These are phyloP conservation scores for Nysson spinosus DNA, from an alignment of 2,888 invertebrate genomes.

Conservation along the genomic window DNA sequence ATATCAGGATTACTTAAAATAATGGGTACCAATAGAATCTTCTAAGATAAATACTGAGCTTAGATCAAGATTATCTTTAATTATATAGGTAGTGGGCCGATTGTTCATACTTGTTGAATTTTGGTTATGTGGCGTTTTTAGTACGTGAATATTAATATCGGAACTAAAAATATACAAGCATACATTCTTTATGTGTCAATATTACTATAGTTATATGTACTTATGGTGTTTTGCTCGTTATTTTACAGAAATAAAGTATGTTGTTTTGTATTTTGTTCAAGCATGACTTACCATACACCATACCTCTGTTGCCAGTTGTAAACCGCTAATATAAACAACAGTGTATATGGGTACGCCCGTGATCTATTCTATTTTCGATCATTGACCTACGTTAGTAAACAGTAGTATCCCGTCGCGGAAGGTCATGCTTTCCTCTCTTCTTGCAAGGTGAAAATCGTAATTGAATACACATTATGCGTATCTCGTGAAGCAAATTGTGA, in stretches of 20 bases:
- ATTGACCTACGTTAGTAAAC: too few species aligned
- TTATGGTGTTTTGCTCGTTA: slow-evolving; percentile 45
- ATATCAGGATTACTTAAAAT: slow-evolving; percentile 16
- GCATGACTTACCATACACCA: too few species aligned
- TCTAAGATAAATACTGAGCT: slow-evolving; percentile 14
- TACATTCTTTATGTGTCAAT: slow-evolving; percentile 31
- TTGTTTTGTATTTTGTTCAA: slow-evolving; percentile 32
- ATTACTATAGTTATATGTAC: slow-evolving; percentile 47
- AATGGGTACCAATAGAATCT: slow-evolving; percentile 10
- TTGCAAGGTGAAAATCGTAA: too few species aligned
- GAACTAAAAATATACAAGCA: slow-evolving; percentile 23
- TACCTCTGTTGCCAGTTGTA: too few species aligned
- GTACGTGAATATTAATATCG: slow-evolving; percentile 22
- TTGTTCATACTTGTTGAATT: slow-evolving; percentile 12
- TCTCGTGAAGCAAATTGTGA: too few species aligned
- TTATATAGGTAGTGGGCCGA: slow-evolving; percentile 14
- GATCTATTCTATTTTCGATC: too few species aligned
- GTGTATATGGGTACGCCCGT: too few species aligned
- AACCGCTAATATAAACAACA: too few species aligned
- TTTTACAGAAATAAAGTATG: slow-evolving; percentile 42
- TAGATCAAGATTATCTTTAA: slow-evolving; percentile 18
- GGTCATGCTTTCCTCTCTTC: too few species aligned
- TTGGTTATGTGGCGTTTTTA: slow-evolving; percentile 19
- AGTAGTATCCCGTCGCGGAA: too few species aligned
- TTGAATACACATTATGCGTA: too few species aligned